A percentile compares a stretch with the other conserved stretches of the same genome.
Conservation (phyloP, 2,113 vertebrate species). For the Noctilio leporinus region DNA sequence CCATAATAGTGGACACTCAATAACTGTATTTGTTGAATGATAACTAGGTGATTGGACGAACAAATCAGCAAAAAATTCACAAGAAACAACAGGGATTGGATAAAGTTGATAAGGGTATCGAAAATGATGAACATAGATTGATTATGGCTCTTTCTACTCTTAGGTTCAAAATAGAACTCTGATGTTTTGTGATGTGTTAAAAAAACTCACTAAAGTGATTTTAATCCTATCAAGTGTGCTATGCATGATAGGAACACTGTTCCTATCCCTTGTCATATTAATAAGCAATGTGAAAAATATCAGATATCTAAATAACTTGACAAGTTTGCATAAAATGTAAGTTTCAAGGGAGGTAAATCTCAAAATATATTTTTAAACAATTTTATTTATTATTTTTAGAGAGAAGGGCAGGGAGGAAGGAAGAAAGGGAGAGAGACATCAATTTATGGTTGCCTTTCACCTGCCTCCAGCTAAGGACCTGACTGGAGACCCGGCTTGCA, state of each 20-base stretch:
- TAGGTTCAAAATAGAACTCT: not conserved
- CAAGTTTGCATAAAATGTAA: not conserved
- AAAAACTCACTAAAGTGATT: not conserved
- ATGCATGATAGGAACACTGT: not conserved
- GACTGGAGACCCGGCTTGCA: no score
- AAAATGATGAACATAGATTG: not conserved
- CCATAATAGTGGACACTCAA: not conserved
- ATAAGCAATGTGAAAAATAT: not conserved
- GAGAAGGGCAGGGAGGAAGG: no score
- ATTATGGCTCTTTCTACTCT: not conserved
- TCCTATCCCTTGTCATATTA: not conserved
- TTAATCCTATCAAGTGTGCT: not conserved
- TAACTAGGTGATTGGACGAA: not conserved
- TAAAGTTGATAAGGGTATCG: not conserved
- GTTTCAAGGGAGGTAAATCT: not conserved
- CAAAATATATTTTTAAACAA: not conserved
- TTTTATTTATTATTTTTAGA: no score
- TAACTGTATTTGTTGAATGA: not conserved
- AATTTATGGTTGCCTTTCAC: no score
- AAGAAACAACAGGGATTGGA: not conserved
- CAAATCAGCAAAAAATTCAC: not conserved
- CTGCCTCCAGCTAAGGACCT: no score
- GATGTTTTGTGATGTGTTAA: not conserved
- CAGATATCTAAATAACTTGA: not conserved
- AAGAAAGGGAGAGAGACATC: no score